Conservation (phyloP, 2,888 invertebrate genomes). For the Graphium colonna region DNA sequence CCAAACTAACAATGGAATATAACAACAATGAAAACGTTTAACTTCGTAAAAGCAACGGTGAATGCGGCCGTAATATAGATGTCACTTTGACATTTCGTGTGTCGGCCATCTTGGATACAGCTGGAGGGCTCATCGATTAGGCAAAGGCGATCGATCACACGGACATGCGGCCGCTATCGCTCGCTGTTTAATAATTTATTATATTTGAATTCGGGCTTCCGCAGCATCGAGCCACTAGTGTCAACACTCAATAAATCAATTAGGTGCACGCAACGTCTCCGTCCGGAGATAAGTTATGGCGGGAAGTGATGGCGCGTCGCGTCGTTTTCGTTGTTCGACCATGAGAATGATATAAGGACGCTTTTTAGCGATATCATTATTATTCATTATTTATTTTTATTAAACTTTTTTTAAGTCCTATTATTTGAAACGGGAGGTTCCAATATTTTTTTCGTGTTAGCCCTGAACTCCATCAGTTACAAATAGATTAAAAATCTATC, state of each 20-base stretch:
- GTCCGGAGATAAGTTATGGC: slow-evolving; percentile 38
- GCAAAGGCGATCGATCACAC: slow-evolving; percentile 52
- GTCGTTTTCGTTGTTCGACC: slow-evolving; percentile 1
- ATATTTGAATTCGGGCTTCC: slow-evolving; percentile 66
- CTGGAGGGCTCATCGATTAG: slow-evolving; percentile 49
- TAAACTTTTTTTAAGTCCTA: too few species aligned
- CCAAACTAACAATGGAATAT: slow-evolving; percentile 4
- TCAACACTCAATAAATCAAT: slow-evolving; percentile 76
- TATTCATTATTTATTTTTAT: too few species aligned
- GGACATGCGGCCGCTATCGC: slow-evolving; percentile 47
- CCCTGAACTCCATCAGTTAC: too few species aligned
- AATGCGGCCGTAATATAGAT: slow-evolving; percentile 49
- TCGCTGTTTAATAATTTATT: slow-evolving; percentile 61
- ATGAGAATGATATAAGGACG: too few species aligned
- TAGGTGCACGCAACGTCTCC: slow-evolving; percentile 59
- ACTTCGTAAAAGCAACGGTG: slow-evolving; percentile 22
- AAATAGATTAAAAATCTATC: too few species aligned
- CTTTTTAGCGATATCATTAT: too few species aligned
- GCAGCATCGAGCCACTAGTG: slow-evolving; percentile 50
- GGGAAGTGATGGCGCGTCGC: background rate
- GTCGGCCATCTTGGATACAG: slow-evolving; percentile 54
- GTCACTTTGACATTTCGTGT: slow-evolving; percentile 36
- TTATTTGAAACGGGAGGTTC: too few species aligned
- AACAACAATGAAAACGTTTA: slow-evolving; percentile 8
- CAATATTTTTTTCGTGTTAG: too few species aligned